Percentiles rank a stretch among this genome's conserved stretches.
Evolutionary conservation across 2,888 invertebrate genomes (phyloP).

Genomic region (Camponotus fellah): DNA sequence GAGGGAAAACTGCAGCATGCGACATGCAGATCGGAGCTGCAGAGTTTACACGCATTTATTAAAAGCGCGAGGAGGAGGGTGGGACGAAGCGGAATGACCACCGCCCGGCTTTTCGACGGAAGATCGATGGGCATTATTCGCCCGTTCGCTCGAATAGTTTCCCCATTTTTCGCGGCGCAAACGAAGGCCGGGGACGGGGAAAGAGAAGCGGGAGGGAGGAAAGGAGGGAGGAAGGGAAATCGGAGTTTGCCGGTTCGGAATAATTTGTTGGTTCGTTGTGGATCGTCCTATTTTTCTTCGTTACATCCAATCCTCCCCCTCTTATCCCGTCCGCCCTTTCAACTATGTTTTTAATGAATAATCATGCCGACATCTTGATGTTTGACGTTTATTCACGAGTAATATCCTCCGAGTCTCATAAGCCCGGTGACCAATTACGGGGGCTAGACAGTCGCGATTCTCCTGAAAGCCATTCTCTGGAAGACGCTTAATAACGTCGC

Average conservation of each 20-base stretch:
- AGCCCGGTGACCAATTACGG: constrained; percentile 38
- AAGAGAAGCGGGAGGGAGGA: neutral
- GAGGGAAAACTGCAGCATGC: constrained; percentile 25
- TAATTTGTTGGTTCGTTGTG: constrained; percentile 77
- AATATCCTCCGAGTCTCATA: constrained; percentile 31
- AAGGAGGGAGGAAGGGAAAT: constrained; percentile 27
- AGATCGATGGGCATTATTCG: constrained; percentile 81
- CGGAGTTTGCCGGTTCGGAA: constrained; percentile 76
- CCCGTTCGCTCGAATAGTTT: constrained; percentile 77
- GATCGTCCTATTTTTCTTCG: constrained; percentile 64
- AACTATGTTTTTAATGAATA: constrained; percentile 59
- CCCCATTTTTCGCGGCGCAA: constrained; percentile 66
- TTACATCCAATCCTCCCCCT: neutral
- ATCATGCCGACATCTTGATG: constrained; percentile 56
- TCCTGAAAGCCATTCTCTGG: constrained; percentile 28
- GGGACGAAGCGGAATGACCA: constrained; percentile 62
- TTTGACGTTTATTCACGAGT: constrained; percentile 50
- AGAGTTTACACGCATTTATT: constrained; percentile 74
- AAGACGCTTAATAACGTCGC: constrained; percentile 26
- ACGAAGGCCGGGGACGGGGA: constrained; percentile 29
- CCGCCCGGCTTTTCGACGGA: constrained; percentile 67
- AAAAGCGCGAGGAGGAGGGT: constrained; percentile 62
- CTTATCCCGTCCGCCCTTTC: constrained; percentile 30
- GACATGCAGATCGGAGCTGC: constrained; percentile 48
- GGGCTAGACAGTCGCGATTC: constrained; percentile 25